These are phyloP conservation scores for Steinernema khuongi DNA, from an alignment of 1,140 invertebrate genomes.

Conservation along the genomic window DNA sequence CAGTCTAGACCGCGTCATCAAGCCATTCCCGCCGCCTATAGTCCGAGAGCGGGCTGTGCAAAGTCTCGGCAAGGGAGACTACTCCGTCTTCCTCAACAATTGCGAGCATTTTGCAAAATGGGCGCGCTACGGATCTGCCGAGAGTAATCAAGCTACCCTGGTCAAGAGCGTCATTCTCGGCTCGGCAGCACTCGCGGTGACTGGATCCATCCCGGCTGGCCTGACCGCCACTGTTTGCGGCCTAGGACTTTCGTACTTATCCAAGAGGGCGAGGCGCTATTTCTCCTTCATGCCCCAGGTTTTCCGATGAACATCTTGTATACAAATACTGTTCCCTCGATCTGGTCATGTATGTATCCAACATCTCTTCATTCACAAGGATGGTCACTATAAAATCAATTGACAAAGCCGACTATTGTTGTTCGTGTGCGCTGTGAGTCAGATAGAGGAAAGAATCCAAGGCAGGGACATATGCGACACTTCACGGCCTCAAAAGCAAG, in stretches of 20 bases:
- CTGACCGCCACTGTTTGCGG: not conserved
- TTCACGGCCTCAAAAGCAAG: too few relatives aligned
- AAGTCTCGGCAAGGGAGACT: not conserved
- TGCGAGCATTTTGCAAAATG: conserved; percentile 13
- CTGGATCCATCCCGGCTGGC: not conserved
- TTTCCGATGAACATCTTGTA: not conserved
- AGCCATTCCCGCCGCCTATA: not conserved
- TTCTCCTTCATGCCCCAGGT: conserved; percentile 1
- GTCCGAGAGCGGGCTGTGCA: not conserved
- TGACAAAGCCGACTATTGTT: too few relatives aligned
- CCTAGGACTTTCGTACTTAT: not conserved
- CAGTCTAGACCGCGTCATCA: not conserved
- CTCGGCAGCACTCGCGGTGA: not conserved
- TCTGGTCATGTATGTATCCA: too few relatives aligned
- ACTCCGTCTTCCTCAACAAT: not conserved
- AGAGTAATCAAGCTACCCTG: not conserved
- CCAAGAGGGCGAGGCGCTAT: not conserved
- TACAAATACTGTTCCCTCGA: too few relatives aligned
- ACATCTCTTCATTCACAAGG: too few relatives aligned
- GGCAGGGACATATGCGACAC: too few relatives aligned
- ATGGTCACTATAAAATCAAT: too few relatives aligned
- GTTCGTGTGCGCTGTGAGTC: too few relatives aligned
- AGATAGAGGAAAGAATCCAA: too few relatives aligned
- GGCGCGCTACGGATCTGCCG: not conserved
- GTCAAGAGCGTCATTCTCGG: not conserved